Percentiles rank a stretch among this genome's conserved stretches.
Evolutionary conservation across 2,113 vertebrate species (phyloP).

Genomic region (Nyctibius bracteatus): DNA sequence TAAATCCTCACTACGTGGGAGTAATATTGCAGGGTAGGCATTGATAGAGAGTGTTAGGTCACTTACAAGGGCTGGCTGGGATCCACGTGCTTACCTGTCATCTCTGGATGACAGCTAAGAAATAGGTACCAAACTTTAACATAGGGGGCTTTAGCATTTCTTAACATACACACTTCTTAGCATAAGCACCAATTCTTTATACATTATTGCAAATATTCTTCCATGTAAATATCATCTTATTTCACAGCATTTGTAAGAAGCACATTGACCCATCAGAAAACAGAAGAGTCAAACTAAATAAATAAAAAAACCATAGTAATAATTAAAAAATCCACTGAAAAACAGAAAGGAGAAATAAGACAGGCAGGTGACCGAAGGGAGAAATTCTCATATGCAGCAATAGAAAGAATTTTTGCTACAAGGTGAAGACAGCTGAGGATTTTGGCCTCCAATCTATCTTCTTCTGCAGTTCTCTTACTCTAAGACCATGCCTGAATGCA

Average conservation of each 20-base stretch:
- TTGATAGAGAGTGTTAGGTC: background rate
- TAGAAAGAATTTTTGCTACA: background rate
- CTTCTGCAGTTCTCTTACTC: background rate
- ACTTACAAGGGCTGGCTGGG: background rate
- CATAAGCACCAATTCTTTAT: background rate
- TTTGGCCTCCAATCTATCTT: background rate
- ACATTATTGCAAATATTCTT: background rate
- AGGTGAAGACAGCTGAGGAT: background rate
- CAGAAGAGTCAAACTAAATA: background rate
- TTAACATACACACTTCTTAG: background rate
- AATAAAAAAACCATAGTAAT: background rate
- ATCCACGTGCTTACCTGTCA: conserved; percentile 10
- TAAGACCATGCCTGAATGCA: background rate
- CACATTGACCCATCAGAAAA: background rate
- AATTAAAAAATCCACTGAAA: background rate
- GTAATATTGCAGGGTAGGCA: background rate
- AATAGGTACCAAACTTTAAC: background rate
- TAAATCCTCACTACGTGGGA: background rate
- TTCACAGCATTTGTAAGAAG: background rate
- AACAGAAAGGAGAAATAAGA: background rate
- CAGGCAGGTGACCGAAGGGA: background rate
- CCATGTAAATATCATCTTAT: background rate
- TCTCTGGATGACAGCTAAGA: background rate
- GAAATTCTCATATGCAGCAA: background rate
- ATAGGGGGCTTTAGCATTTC: background rate